phyloP scores from a whole-genome alignment of 2,113 vertebrate genomes.

The Mixornis gularis region DNA sequence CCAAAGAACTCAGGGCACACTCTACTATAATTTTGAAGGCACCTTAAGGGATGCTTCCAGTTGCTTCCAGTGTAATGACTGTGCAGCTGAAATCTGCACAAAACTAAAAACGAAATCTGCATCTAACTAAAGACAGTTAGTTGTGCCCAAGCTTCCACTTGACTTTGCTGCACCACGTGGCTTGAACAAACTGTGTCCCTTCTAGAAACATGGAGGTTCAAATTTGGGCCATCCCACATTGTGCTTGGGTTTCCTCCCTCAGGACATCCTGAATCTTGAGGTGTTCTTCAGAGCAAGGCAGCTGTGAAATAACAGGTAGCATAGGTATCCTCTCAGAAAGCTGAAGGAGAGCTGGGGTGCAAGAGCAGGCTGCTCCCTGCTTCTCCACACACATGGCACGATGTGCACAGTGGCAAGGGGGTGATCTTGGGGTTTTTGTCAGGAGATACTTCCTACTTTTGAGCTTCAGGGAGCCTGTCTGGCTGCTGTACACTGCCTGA shows the following conservation, averaged over 20 bases:
- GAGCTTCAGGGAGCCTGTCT: background rate
- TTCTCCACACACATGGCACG: rapidly evolving
- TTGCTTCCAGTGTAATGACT: background rate
- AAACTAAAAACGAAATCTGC: too few species aligned
- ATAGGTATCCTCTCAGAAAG: background rate
- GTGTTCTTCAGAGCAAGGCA: background rate
- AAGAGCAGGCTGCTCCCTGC: background rate
- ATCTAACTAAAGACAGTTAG: background rate
- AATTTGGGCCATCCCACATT: background rate
- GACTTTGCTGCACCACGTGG: background rate
- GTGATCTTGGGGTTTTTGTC: background rate
- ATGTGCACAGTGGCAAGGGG: rapidly evolving
- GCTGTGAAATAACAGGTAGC: background rate
- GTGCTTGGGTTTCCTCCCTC: background rate
- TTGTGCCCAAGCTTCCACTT: background rate
- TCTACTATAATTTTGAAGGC: background rate
- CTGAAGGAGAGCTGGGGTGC: background rate
- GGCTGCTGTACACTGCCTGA: background rate
- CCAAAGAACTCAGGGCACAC: background rate
- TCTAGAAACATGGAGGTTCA: background rate
- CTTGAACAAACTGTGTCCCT: background rate
- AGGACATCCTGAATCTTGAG: background rate
- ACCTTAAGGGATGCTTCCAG: background rate
- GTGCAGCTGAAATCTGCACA: background rate
- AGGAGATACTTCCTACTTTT: background rate